Evolutionary conservation across 1,140 invertebrate genomes (phyloP).

Genomic region (Drosophila nikananu): DNA sequence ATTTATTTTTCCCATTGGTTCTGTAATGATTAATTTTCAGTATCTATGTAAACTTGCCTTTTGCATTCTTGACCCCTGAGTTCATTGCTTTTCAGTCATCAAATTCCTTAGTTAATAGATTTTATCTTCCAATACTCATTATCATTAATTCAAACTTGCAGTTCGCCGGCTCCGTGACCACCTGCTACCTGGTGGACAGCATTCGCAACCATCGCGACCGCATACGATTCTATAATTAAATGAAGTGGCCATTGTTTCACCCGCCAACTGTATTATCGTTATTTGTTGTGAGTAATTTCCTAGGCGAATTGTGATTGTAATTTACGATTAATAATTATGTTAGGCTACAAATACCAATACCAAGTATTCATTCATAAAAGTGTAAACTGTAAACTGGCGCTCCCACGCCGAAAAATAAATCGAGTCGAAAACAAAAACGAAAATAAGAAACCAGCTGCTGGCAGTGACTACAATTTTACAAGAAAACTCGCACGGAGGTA

Average conservation of each 20-base stretch:
- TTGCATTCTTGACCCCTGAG: slow-evolving; percentile 5
- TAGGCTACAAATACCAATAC: slow-evolving; percentile 43
- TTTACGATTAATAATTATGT: slow-evolving; percentile 43
- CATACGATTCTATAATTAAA: slow-evolving; percentile 76
- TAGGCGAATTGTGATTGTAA: slow-evolving; percentile 69
- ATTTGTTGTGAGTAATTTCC: slow-evolving; percentile 55
- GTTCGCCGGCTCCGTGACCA: slow-evolving; percentile 73
- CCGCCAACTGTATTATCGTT: slow-evolving; percentile 36
- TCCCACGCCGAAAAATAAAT: slow-evolving; percentile 53
- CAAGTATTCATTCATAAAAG: slow-evolving; percentile 71
- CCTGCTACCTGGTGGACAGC: slow-evolving; percentile 77
- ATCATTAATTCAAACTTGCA: slow-evolving; percentile 32
- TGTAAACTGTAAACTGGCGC: slow-evolving; percentile 61
- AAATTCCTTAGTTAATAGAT: not conserved
- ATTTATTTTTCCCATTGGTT: not conserved
- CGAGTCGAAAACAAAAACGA: slow-evolving; percentile 9
- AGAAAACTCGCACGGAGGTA: slow-evolving; percentile 50
- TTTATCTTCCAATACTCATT: not conserved
- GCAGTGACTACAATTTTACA: slow-evolving; percentile 61
- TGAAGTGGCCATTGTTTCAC: slow-evolving; percentile 29
- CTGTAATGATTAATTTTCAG: no score
- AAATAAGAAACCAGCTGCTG: slow-evolving; percentile 56
- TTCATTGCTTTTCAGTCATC: not conserved
- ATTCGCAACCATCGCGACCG: slow-evolving; percentile 82
- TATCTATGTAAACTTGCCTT: not conserved